Evolutionary conservation across 2,113 vertebrate species (phyloP).

Genomic region (Himantopus leucocephalus): DNA sequence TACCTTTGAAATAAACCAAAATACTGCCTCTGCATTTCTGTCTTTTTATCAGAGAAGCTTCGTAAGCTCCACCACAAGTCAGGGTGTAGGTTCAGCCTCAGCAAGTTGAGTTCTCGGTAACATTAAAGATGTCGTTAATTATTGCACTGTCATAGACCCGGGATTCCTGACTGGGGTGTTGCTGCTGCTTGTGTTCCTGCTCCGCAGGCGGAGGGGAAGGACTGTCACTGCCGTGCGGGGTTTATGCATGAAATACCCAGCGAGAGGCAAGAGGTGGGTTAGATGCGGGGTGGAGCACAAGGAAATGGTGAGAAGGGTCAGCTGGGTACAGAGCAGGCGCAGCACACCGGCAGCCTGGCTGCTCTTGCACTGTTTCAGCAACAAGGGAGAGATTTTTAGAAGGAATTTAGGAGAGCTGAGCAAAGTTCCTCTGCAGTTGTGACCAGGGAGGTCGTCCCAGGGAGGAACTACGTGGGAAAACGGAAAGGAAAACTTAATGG

Average conservation of each 20-base stretch:
- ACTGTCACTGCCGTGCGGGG: not conserved
- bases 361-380: not conserved
- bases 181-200: not conserved
- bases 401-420: not conserved
- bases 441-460: not conserved
- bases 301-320: not conserved
- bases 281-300: not conserved
- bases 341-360: not conserved
- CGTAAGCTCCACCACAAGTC: not conserved
- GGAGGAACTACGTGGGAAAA: not conserved
- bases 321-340: not conserved
- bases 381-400: not conserved
- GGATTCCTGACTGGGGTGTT: conserved; percentile 21
- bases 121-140: not conserved
- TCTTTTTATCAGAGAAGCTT: not conserved
- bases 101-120: not conserved
- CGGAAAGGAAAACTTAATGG: not conserved
- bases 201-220: accelerated
- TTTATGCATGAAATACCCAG: not conserved
- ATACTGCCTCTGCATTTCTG: not conserved
- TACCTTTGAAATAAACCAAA: not conserved
- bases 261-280: not conserved
- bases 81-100: not conserved
- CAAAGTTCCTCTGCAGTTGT: not conserved
- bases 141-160: not conserved